Percentiles rank a stretch among this genome's conserved stretches.
phyloP scores from a whole-genome alignment of 2,888 invertebrate species.

The Nomada hirtipes region DNA sequence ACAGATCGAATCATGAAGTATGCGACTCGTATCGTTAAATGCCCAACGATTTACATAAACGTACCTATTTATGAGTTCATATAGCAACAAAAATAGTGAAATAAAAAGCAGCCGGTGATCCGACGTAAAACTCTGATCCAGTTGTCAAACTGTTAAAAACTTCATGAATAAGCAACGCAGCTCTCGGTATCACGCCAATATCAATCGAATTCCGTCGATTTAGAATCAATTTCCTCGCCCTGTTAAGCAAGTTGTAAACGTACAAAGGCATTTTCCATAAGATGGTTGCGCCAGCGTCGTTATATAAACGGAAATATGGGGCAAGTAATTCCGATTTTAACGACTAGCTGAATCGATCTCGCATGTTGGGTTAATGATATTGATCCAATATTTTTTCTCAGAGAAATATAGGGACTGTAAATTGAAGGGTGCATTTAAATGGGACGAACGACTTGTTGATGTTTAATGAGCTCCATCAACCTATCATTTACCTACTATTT shows the following conservation, averaged over 20 bases:
- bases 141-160: conserved; percentile 34
- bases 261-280: conserved; percentile 34
- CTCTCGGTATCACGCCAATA: conserved; percentile 13
- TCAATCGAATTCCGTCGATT: conserved; percentile 36
- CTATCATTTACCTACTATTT: too few species aligned
- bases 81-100: background rate
- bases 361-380: background rate
- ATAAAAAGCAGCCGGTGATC: background rate
- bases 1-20: background rate
- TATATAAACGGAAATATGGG: conserved; percentile 30
- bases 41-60: conserved; percentile 27
- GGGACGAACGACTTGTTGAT: too few species aligned
- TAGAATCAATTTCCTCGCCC: conserved; percentile 28
- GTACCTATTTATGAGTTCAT: conserved; percentile 7
- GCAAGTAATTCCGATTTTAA: conserved; percentile 10
- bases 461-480: too few species aligned
- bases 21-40: background rate
- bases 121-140: background rate
- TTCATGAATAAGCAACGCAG: conserved; percentile 39
- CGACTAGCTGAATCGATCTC: background rate
- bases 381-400: background rate
- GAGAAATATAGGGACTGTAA: too few species aligned
- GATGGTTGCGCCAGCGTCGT: conserved; percentile 16
- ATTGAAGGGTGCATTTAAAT: too few species aligned
- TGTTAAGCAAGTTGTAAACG: background rate